Evolutionary conservation across 2,888 invertebrate species (phyloP).

Genomic region (Drosophila niveifrons): DNA sequence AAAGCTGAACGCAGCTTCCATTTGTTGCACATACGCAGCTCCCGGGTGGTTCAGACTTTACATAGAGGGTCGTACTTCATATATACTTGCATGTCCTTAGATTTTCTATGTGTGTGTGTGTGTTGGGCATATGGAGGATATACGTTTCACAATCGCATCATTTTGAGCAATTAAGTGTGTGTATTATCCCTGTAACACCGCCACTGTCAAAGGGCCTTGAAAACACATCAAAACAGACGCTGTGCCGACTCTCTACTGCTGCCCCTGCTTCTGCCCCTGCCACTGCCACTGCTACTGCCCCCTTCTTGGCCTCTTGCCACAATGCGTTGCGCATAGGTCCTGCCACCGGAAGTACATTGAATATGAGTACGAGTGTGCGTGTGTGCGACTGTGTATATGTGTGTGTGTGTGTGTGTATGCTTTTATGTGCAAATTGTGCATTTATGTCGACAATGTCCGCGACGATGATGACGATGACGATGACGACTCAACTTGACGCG

Average conservation of each 20-base stretch:
- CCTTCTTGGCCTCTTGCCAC: conserved; percentile 11
- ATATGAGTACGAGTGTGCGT: conserved; percentile 47
- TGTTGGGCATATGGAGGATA: conserved; percentile 57
- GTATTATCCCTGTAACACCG: conserved; percentile 76
- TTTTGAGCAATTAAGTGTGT: conserved; percentile 83
- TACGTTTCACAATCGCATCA: conserved; percentile 73
- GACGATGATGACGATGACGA: conserved; percentile 38
- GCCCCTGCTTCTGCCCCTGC: not conserved
- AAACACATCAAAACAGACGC: conserved; percentile 67
- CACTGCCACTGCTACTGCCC: not conserved
- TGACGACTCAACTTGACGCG: conserved; percentile 61
- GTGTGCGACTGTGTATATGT: conserved; percentile 13
- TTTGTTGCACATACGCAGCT: conserved; percentile 58
- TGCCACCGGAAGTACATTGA: conserved; percentile 81
- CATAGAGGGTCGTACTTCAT: conserved; percentile 3
- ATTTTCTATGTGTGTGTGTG: conserved; percentile 4
- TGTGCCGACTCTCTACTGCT: not conserved
- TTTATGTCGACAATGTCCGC: conserved; percentile 76
- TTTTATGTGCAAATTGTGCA: conserved; percentile 81
- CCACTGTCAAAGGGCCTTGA: conserved; percentile 80
- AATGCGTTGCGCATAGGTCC: conserved; percentile 62
- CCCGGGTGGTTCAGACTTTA: conserved; percentile 56
- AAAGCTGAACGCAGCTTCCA: conserved; percentile 67
- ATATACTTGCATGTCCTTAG: conserved; percentile 6
- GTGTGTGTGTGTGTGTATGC: conserved; percentile 44